These are phyloP conservation scores for Acheta domesticus DNA, from an alignment of 2,888 invertebrate genomes.

Conservation along the genomic window DNA sequence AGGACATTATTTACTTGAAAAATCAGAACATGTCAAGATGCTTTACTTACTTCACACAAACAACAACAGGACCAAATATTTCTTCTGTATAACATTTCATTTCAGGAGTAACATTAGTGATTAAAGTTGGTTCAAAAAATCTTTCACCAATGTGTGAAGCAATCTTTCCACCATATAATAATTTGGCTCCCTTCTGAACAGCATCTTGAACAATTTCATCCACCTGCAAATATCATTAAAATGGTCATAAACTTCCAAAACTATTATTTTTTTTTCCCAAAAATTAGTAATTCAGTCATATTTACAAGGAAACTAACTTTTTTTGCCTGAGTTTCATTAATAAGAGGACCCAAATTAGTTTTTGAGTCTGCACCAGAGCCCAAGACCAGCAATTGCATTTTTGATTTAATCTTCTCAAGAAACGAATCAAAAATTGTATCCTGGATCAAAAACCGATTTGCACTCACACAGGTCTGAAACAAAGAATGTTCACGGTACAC, in stretches of 20 bases:
- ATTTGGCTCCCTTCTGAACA: constrained; percentile 73
- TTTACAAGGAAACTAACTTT: constrained; percentile 55
- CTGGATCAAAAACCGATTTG: constrained; percentile 86
- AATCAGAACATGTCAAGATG: background rate
- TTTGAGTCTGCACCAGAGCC: constrained; percentile 68
- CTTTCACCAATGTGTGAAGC: constrained; percentile 65
- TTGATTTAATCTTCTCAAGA: constrained; percentile 63
- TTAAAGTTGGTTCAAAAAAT: constrained; percentile 84
- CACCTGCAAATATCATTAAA: constrained; percentile 49
- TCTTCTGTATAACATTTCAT: constrained; percentile 85
- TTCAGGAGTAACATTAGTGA: constrained; percentile 71
- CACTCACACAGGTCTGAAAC: constrained; percentile 83
- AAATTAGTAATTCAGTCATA: background rate
- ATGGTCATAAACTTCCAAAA: background rate
- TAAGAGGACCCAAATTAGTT: constrained; percentile 80
- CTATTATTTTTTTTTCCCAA: background rate
- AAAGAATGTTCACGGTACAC: constrained; percentile 28
- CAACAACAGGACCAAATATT: constrained; percentile 93
- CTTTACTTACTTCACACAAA: constrained; percentile 62
- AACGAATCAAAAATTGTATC: constrained; percentile 75
- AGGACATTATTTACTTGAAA: background rate
- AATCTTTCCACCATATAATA: constrained; percentile 72
- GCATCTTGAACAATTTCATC: constrained; percentile 81
- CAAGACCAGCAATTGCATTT: constrained; percentile 66
- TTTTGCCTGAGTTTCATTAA: constrained; percentile 78